Base-by-base conservation (phyloP, 2,888 invertebrate genomes). In the Eledona agricola region DNA sequence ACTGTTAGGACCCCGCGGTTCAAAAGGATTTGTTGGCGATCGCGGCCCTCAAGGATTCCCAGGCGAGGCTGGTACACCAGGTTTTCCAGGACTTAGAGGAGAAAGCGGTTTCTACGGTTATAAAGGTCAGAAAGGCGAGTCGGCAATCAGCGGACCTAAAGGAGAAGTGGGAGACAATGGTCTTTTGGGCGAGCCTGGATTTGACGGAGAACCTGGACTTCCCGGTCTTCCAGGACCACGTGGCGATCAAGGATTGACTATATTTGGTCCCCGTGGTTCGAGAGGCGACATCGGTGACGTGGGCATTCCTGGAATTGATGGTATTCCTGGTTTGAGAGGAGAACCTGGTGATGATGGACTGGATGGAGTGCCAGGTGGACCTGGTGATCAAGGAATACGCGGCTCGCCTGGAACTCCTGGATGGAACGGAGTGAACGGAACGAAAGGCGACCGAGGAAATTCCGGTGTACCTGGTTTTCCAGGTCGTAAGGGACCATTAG, bases 401-500 rank as follows among this genome's bases (percentile, higher is more conserved):
- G 89, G 89, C 37, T 63, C 74, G 29, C 58, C 65, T 25, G 85
- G 84, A 50, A 53, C 49, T 20, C 31, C 54, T 10, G 66, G 66
- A 3, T 42, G 50, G 15, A 56, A 53, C 6, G 70, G 69, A 57
- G 69, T 73, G n/a, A 69, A 69, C 38, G 91, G 91, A 10, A 63
- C 75, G 1, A 82, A 82, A 72, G 85, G 85, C 58, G 80, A 80
- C 64, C 72, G 74, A 42, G 86, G 86, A 59, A 76, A 79, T 37
- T 74, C 77, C 1, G 72, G 72, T 15, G 9, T n/a, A 2, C 34
- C 55, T 11, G 71, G 71, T 29, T 13, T 47, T 9, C 46, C 56
- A 2, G 77, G 77, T 1, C 74, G 78, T 0, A 76, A 78, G 46
- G 96, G 93, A 37, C 85, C 86, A 60, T 75, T 78, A 47, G 95